Percentiles rank a stretch among this genome's conserved stretches.
Evolutionary conservation across 2,888 invertebrate genomes (phyloP).

Genomic region (Andrena praecox): DNA sequence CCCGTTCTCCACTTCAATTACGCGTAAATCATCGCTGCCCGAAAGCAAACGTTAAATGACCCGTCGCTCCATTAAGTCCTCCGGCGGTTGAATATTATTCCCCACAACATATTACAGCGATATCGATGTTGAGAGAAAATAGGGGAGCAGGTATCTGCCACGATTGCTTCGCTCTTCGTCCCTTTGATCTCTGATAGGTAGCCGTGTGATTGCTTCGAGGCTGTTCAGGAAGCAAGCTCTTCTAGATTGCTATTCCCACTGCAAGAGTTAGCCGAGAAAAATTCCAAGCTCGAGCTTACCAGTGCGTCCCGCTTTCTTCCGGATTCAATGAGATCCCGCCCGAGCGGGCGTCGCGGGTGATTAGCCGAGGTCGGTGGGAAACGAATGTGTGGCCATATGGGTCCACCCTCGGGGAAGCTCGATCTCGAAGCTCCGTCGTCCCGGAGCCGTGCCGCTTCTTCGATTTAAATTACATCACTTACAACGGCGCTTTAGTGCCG

Average conservation of each 20-base stretch:
- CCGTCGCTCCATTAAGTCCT: constrained; percentile 32
- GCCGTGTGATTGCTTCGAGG: not conserved
- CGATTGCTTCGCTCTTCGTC: not conserved
- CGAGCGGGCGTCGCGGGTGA: not conserved
- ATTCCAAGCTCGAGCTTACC: too few species aligned
- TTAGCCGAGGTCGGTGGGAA: not conserved
- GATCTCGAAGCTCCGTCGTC: constrained; percentile 38
- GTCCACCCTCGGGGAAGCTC: not conserved
- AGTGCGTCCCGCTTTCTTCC: too few species aligned
- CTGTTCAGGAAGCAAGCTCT: not conserved
- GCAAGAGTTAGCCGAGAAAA: too few species aligned
- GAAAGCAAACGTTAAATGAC: constrained; percentile 52
- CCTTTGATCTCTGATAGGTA: not conserved
- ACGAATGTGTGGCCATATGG: not conserved
- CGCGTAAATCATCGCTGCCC: constrained; percentile 53
- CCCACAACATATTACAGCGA: constrained; percentile 7
- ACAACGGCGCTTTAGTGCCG: constrained; percentile 42
- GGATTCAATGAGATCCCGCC: too few species aligned
- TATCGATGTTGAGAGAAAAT: not conserved
- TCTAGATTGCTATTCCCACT: not conserved
- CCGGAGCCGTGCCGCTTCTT: constrained; percentile 23
- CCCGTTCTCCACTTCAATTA: constrained; percentile 43
- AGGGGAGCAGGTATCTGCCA: not conserved
- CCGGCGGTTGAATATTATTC: constrained; percentile 39
- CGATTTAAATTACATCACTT: constrained; percentile 53